Conservation (phyloP, 2,113 vertebrate species). For the Puntigrus tetrazona region DNA sequence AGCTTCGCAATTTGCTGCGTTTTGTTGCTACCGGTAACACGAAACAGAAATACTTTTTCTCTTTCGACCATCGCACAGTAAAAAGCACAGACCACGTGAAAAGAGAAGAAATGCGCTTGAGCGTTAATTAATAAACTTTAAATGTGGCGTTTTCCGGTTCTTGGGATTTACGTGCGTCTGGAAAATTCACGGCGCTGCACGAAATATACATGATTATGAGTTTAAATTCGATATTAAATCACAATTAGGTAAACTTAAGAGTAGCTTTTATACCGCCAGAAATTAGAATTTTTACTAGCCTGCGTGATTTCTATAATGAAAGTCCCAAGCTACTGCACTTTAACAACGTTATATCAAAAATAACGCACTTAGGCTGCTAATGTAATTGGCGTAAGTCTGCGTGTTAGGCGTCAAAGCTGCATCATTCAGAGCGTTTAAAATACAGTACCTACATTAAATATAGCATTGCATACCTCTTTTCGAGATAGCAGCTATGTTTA, state of each 20-base stretch:
- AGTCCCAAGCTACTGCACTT: too few species aligned
- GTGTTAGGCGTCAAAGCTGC: not conserved
- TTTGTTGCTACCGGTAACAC: conserved; percentile 27
- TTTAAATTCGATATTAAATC: not conserved
- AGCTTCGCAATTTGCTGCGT: conserved; percentile 47
- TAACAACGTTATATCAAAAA: not conserved
- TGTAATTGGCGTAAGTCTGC: not conserved
- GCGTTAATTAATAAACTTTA: too few species aligned
- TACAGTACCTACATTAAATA: too few species aligned
- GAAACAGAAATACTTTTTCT: not conserved
- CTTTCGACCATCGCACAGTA: not conserved
- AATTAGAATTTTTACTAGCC: not conserved
- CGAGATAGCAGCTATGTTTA: not conserved
- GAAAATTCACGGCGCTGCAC: too few species aligned
- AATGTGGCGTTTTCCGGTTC: not conserved
- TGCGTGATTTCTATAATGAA: too few species aligned
- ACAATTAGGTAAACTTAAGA: not conserved
- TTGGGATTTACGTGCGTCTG: not conserved
- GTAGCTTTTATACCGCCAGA: not conserved
- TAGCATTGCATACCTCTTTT: not conserved
- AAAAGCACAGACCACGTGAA: not conserved
- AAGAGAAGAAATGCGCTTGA: not conserved
- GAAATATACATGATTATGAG: not conserved
- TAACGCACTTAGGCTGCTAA: too few species aligned
- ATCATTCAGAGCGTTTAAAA: not conserved